Conservation (phyloP, 2,888 invertebrate species). For the Biston stratarius region DNA sequence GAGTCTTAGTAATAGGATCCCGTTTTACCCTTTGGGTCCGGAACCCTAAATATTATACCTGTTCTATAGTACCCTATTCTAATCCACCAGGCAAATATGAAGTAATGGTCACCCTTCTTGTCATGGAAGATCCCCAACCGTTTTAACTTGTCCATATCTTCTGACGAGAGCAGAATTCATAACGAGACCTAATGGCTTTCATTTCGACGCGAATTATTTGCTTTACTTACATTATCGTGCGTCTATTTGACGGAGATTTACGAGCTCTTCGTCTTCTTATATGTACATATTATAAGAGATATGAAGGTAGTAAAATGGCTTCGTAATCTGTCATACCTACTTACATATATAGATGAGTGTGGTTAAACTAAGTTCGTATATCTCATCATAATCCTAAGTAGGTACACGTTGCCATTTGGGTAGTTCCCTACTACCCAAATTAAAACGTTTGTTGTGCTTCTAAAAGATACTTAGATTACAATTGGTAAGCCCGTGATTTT, state of each 20-base stretch:
- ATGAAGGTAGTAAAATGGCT: constrained; percentile 5
- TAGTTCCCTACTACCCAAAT: too few relatives aligned
- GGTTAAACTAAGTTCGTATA: neutral
- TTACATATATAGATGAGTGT: neutral
- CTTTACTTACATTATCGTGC: constrained; percentile 27
- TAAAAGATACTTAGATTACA: too few relatives aligned
- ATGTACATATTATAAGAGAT: constrained; percentile 16
- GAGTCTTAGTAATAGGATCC: too few relatives aligned
- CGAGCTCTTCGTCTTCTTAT: constrained; percentile 11
- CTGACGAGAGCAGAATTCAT: constrained; percentile 49
- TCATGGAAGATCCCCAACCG: constrained; percentile 33
- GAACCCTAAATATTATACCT: too few relatives aligned
- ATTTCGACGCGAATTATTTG: constrained; percentile 44
- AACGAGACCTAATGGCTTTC: constrained; percentile 50
- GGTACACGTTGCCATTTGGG: too few relatives aligned
- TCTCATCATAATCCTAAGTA: neutral
- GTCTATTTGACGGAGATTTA: constrained; percentile 26
- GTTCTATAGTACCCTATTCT: too few relatives aligned
- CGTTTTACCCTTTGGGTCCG: too few relatives aligned
- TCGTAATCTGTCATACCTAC: neutral
- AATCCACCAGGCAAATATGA: neutral
- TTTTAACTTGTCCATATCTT: constrained; percentile 44
- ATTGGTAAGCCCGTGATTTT: too few relatives aligned
- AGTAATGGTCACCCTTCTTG: constrained; percentile 1
- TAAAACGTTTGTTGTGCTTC: too few relatives aligned